Percentiles rank a stretch among this genome's conserved stretches.
phyloP scores from a whole-genome alignment of 64 coral and sea anemone species.

The Stylophora pistillata region DNA sequence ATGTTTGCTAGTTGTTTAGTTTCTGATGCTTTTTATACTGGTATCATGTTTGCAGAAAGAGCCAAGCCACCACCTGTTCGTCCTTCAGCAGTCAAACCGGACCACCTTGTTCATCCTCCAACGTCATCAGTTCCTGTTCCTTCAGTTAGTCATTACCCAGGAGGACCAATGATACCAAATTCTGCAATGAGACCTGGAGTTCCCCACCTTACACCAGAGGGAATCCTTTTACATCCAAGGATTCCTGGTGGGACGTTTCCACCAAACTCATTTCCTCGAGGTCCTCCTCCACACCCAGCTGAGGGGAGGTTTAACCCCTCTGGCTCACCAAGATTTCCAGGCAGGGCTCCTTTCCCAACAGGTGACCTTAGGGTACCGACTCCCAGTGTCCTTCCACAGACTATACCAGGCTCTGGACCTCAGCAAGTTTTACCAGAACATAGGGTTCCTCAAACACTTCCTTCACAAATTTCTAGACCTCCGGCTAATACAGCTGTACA shows the following conservation, averaged over 20 bases:
- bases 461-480: slow-evolving; percentile 1
- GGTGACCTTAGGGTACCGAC: slow-evolving; percentile 4
- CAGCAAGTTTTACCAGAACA: slow-evolving; percentile 7
- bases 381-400: neutral
- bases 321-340: neutral
- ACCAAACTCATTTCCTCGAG: slow-evolving; percentile 11
- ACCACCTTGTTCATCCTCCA: slow-evolving; percentile 57
- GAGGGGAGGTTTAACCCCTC: slow-evolving; percentile 4
- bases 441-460: neutral
- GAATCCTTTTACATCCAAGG: slow-evolving; percentile 49
- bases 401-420: neutral
- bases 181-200: slow-evolving; percentile 13
- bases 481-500: neutral
- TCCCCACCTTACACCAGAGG: neutral
- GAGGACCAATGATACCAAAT: slow-evolving; percentile 34
- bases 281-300: neutral
- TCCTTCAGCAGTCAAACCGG: slow-evolving; percentile 71
- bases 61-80: slow-evolving; percentile 58
- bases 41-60: slow-evolving; percentile 49
- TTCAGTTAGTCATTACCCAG: neutral
- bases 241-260: slow-evolving; percentile 25
- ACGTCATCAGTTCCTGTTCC: neutral
- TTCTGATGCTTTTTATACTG: neutral
- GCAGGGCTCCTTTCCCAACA: neutral
- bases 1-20: too few species aligned